A percentile compares a stretch with the other conserved stretches of the same genome.
Evolutionary conservation across 2,888 invertebrate species (phyloP).

Genomic region (Andrena haemorrhoa): DNA sequence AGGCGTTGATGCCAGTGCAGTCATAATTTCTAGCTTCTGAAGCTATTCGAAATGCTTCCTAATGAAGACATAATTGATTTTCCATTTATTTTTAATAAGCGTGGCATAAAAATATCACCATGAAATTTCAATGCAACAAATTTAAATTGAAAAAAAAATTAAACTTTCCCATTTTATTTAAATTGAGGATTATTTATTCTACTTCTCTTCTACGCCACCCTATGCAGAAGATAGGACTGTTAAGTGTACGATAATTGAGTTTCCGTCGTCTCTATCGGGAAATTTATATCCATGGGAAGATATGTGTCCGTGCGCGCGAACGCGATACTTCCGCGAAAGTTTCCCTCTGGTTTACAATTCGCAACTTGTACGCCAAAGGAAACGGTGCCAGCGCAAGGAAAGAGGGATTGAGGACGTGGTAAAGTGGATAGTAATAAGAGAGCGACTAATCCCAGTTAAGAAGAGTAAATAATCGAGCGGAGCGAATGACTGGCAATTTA

Average conservation of each 20-base stretch:
- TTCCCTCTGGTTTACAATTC: neutral
- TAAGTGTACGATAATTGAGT: constrained; percentile 49
- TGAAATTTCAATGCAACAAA: too few relatives aligned
- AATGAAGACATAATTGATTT: too few relatives aligned
- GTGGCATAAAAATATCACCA: too few relatives aligned
- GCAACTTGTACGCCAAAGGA: constrained; percentile 28
- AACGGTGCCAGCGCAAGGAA: neutral
- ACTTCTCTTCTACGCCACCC: neutral
- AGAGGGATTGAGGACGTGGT: neutral
- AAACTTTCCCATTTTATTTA: too few relatives aligned
- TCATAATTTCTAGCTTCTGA: too few relatives aligned
- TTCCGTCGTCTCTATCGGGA: constrained; percentile 5
- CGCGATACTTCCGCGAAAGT: constrained; percentile 14
- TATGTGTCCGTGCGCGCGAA: neutral
- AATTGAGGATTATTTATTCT: neutral
- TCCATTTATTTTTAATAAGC: too few relatives aligned
- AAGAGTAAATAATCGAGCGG: constrained; percentile 74
- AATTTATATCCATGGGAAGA: constrained; percentile 3
- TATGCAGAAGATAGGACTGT: neutral
- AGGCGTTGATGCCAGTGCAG: too few relatives aligned
- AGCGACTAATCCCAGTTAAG: constrained; percentile 72
- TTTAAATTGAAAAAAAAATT: too few relatives aligned
- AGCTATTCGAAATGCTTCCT: too few relatives aligned
- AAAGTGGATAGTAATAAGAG: constrained; percentile 66
- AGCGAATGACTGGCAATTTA: constrained; percentile 73